A percentile compares a stretch with the other conserved stretches of the same genome.
phyloP scores from a whole-genome alignment of 2,888 invertebrate genomes.

The Brenthis hecate region DNA sequence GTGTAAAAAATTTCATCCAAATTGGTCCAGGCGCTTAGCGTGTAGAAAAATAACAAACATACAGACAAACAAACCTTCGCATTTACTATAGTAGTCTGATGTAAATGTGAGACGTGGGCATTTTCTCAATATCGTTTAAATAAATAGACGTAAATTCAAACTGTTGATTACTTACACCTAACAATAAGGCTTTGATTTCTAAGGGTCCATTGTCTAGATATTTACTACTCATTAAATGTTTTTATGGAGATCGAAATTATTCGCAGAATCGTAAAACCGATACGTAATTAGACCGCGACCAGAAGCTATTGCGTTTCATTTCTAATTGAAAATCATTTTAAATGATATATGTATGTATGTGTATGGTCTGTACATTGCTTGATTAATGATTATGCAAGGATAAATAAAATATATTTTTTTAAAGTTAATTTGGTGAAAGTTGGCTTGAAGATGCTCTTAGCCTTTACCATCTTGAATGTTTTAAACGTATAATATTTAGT shows the following conservation, averaged over 20 bases:
- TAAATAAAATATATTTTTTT: background rate
- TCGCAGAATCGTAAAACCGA: slow-evolving; percentile 46
- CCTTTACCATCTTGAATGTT: no score
- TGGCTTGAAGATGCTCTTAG: no score
- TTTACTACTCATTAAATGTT: slow-evolving; percentile 54
- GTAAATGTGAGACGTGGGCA: background rate
- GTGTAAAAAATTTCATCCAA: no score
- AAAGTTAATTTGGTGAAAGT: no score
- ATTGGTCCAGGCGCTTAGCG: no score
- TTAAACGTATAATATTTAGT: no score
- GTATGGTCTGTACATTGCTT: background rate
- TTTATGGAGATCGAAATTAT: slow-evolving; percentile 55
- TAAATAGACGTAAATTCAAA: slow-evolving; percentile 12
- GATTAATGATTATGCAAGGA: no score
- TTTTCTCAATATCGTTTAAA: slow-evolving; percentile 10
- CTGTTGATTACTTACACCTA: slow-evolving; percentile 19
- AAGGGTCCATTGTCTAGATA: slow-evolving; percentile 51
- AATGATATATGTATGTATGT: slow-evolving; percentile 2
- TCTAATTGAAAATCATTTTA: slow-evolving; percentile 31
- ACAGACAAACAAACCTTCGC: no score
- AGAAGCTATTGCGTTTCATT: slow-evolving; percentile 42
- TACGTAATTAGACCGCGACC: slow-evolving; percentile 53
- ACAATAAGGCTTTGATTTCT: slow-evolving; percentile 35
- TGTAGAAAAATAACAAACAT: no score
- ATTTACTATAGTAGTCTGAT: background rate